Evolutionary conservation across 2,797 vertebrate genomes (phyloP).

Genomic region (Falco novaeseelandiae): DNA sequence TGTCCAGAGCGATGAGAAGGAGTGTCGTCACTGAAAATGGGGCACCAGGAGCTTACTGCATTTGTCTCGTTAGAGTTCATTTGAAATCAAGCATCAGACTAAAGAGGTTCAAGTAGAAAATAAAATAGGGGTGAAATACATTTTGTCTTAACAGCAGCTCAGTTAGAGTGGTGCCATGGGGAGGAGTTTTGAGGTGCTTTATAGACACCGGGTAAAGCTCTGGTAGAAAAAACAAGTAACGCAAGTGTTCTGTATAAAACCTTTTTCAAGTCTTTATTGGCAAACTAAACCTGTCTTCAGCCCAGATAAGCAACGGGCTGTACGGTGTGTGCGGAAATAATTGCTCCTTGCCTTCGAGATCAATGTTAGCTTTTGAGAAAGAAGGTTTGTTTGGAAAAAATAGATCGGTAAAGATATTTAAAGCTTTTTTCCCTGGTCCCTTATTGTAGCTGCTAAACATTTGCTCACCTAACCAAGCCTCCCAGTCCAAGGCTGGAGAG

Average conservation of each 20-base stretch:
- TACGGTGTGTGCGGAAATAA: fast-evolving
- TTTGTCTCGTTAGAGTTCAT: neutral
- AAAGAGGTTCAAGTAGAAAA: neutral
- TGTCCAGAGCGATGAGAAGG: neutral
- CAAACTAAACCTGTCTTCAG: neutral
- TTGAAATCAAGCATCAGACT: neutral
- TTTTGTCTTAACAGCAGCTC: neutral
- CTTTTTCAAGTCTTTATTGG: neutral
- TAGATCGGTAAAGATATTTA: neutral
- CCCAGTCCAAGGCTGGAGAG: neutral
- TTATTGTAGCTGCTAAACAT: neutral
- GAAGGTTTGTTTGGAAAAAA: neutral
- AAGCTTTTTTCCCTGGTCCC: neutral
- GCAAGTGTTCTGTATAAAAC: neutral
- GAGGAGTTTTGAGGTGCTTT: neutral
- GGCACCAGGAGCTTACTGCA: neutral
- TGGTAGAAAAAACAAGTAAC: neutral
- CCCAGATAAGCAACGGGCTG: neutral
- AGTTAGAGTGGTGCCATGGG: neutral
- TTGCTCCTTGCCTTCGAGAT: neutral
- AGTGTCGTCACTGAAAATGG: neutral
- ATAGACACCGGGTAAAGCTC: neutral
- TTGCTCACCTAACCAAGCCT: neutral
- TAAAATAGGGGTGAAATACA: neutral
- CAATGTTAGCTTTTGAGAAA: neutral